Percentiles rank a stretch among this genome's conserved stretches.
Evolutionary conservation across 1,140 invertebrate species (phyloP).

Genomic region (Drosophila ironensis): DNA sequence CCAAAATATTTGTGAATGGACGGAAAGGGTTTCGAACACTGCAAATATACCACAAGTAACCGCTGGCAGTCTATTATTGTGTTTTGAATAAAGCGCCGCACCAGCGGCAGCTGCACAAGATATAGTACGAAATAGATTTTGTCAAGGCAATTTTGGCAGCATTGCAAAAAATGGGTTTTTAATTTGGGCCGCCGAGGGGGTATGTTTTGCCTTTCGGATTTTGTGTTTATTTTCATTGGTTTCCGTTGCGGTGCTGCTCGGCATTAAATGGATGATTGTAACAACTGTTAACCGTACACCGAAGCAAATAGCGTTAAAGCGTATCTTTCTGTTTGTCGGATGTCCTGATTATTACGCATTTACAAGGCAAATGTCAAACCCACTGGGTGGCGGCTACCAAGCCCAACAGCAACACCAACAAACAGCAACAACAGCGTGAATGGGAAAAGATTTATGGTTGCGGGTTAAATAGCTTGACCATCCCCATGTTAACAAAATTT

Average conservation of each 20-base stretch:
- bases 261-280: constrained; percentile 65
- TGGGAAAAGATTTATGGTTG: constrained; percentile 70
- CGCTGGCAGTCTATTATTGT: neutral
- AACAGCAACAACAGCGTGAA: constrained; percentile 50
- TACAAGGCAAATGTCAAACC: constrained; percentile 72
- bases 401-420: neutral
- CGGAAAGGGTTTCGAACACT: too few relatives aligned
- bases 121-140: constrained; percentile 5
- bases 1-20: neutral
- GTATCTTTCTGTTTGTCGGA: constrained; percentile 63
- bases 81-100: neutral
- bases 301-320: constrained; percentile 67
- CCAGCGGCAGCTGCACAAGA: constrained; percentile 16
- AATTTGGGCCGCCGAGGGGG: neutral
- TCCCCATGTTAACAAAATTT: constrained; percentile 48
- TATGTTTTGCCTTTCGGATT: constrained; percentile 19
- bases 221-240: constrained; percentile 59
- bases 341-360: constrained; percentile 71
- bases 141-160: constrained; percentile 7
- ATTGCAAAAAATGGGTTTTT: neutral
- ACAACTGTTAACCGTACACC: constrained; percentile 73
- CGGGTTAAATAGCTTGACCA: constrained; percentile 49
- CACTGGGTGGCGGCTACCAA: constrained; percentile 36
- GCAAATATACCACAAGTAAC: constrained; percentile 1
- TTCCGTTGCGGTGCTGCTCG: constrained; percentile 40